phyloP scores from a whole-genome alignment of 37 sponge, comb jelly and placozoan genomes.

The Diacarnus erythraeanus region DNA sequence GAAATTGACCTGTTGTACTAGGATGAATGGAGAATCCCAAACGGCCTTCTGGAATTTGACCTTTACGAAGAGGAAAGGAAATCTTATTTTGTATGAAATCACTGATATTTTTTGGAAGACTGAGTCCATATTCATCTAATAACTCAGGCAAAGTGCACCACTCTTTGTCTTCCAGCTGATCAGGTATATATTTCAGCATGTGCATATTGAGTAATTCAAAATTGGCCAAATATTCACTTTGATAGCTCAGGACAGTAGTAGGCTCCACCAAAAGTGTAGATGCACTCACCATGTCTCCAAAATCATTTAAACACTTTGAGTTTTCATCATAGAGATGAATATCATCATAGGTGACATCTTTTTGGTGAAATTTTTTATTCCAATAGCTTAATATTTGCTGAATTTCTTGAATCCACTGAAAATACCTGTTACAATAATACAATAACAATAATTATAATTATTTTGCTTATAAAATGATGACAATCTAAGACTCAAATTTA shows the following conservation, averaged over 20 bases:
- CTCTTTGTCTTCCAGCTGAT: conserved; percentile 27
- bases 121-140: conserved; percentile 29
- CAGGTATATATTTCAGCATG: conserved; percentile 38
- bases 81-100: conserved; percentile 8
- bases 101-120: conserved; percentile 10
- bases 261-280: not conserved
- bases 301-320: not conserved
- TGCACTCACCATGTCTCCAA: conserved; percentile 28
- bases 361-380: conserved; percentile 18
- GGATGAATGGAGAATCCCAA: not conserved
- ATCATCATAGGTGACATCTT: conserved; percentile 55
- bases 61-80: conserved; percentile 23
- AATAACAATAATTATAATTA: no score
- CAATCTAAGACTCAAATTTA: no score
- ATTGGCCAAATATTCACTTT: not conserved
- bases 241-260: not conserved
- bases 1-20: conserved; percentile 12
- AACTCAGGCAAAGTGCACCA: conserved; percentile 25
- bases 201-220: conserved; percentile 45
- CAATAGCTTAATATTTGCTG: conserved; percentile 30
- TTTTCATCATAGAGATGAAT: conserved; percentile 33
- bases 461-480: no score
- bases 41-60: not conserved
- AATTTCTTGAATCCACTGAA: conserved; percentile 42
- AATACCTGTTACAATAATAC: conserved; percentile 46